Evolutionary conservation across 2,113 vertebrate species (phyloP).

Genomic region (Chionodraco myersi): DNA sequence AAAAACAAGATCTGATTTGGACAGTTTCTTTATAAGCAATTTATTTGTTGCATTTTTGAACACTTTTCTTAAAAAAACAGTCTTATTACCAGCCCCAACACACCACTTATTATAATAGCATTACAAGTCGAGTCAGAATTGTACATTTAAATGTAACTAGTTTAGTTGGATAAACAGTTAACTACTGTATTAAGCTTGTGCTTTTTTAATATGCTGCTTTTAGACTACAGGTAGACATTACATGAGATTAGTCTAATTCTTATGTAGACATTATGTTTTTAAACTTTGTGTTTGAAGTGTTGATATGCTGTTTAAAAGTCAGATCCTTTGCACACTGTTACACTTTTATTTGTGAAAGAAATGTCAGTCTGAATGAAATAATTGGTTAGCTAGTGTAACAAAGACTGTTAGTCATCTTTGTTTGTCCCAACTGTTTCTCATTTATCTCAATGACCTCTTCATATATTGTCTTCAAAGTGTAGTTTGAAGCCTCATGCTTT

Average conservation of each 20-base stretch:
- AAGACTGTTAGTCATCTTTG: neutral
- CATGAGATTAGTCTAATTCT: slow-evolving; percentile 8
- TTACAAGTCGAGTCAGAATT: slow-evolving; percentile 20
- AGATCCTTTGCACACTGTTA: slow-evolving; percentile 61
- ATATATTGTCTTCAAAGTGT: slow-evolving; percentile 27
- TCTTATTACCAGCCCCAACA: slow-evolving; percentile 56
- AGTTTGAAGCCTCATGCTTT: slow-evolving; percentile 49
- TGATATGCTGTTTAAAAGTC: slow-evolving; percentile 49
- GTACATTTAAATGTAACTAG: slow-evolving; percentile 7
- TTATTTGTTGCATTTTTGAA: neutral
- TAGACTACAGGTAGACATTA: slow-evolving; percentile 15
- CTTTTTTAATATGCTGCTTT: slow-evolving; percentile 26
- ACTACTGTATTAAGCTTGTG: neutral
- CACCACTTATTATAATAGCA: slow-evolving; percentile 22
- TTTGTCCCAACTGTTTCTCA: slow-evolving; percentile 6
- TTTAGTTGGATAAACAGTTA: neutral
- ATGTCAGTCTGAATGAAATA: neutral
- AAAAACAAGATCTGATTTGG: slow-evolving; percentile 75
- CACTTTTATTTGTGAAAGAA: neutral
- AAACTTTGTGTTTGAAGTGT: slow-evolving; percentile 20
- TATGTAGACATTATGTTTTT: slow-evolving; percentile 4
- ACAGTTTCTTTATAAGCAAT: neutral
- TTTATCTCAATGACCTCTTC: neutral
- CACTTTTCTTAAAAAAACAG: neutral
- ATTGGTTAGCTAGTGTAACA: neutral